Evolutionary conservation across 2,797 vertebrate species (phyloP).

Genomic region (Pseudopleuronectes americanus): DNA sequence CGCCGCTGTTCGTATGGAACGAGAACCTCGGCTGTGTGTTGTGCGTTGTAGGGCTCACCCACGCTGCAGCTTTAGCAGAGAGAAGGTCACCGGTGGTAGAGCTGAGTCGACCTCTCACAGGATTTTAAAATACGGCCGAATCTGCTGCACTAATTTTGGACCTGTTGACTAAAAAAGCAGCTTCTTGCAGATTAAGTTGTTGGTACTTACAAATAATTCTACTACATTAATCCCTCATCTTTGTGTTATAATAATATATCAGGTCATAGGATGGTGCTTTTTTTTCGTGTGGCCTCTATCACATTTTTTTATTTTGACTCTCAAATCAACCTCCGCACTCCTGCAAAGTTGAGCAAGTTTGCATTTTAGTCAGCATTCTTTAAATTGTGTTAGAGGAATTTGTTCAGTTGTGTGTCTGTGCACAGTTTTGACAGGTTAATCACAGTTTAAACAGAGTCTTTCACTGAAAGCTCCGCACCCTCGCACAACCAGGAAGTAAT

Average conservation of each 20-base stretch:
- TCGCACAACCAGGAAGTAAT: slow-evolving; percentile 27
- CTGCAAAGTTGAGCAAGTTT: neutral
- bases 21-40: slow-evolving; percentile 48
- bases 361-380: neutral
- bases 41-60: slow-evolving; percentile 60
- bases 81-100: slow-evolving; percentile 42
- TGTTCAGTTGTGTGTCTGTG: neutral
- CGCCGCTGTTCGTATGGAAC: slow-evolving; percentile 40
- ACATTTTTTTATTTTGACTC: neutral
- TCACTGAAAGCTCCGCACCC: neutral
- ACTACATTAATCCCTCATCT: neutral
- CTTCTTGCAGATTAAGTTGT: slow-evolving; percentile 29
- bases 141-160: slow-evolving; percentile 9
- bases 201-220: slow-evolving; percentile 5
- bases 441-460: neutral
- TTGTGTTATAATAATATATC: slow-evolving; percentile 17
- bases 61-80: slow-evolving; percentile 40
- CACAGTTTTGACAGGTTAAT: slow-evolving; percentile 2
- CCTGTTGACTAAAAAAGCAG: slow-evolving; percentile 13
- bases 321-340: neutral
- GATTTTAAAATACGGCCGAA: neutral
- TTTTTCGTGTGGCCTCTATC: neutral
- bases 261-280: slow-evolving; percentile 2
- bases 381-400: neutral
- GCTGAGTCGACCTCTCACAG: slow-evolving; percentile 13